Evolutionary conservation across 2,888 invertebrate genomes (phyloP), one percentile per base, ranked within the genome.

Genomic region (Plusia festucae): DNA sequence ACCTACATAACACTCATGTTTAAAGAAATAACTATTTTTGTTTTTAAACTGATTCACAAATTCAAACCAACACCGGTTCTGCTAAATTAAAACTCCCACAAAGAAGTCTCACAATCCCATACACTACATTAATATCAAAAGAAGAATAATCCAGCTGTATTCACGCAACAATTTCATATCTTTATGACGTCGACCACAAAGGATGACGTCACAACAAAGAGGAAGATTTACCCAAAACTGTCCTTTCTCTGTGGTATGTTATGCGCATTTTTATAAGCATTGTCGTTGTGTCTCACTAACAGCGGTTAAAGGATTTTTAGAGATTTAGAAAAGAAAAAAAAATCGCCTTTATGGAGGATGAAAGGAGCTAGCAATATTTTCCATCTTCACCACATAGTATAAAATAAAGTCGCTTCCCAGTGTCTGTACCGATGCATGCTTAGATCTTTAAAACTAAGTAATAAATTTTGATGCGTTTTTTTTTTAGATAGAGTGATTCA

Each of bases 251-350:
- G 65, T 69, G 85, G 88, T 90, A 90, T 89, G 85, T 88, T 90
- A 90, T 89, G 88, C 88, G 89, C 91, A 91, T 93, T 93, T 91
- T 91, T 91, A 91, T 92, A 88, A 88, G 86, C 84, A 78, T 76
- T 71, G 75, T 75, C 72, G 68, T 55, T 76, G 70, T 60, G 70
- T 60, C 63, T 18, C 58, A 73, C 40, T 74, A 57, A 53, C 9
- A 69, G 81, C 82, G 84, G 51, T 53, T 55, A 60, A 70, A 27
- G 18, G 20, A 3, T 52, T 6, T 0, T 4, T 49, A 18, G 52
- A 44, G 58, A 3, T 24, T 7, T 15, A 1, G 9, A 1, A 6
- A 15, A 24, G 24, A 6, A 52, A 52, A 30, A 15, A 18, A 3
- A 8, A 18, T 18, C 18, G 18, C 18, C 16, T 9, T 18, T 4